phyloP scores from a whole-genome alignment of 2,797 vertebrate species.

The Anniella stebbinsi region DNA sequence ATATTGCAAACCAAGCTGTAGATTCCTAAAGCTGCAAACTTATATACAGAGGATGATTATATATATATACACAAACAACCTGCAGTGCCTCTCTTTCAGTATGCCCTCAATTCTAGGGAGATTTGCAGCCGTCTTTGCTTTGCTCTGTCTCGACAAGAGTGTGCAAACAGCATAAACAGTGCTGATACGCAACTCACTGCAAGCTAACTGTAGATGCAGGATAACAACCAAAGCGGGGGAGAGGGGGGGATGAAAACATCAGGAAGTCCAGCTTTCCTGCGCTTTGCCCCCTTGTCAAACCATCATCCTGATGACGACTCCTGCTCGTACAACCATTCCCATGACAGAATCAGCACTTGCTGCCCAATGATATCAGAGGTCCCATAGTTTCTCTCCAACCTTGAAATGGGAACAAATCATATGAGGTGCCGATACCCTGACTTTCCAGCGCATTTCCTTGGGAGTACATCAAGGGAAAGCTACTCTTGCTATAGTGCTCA shows the following conservation, averaged over 20 bases:
- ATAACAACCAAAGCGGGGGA: conserved; percentile 37
- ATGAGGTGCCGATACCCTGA: conserved; percentile 6
- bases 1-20: neutral
- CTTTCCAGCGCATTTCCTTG: neutral
- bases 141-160: conserved; percentile 6
- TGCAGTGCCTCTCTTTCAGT: neutral
- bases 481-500: conserved; percentile 15
- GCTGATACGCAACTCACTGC: conserved; percentile 53
- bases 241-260: rapidly evolving
- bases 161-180: conserved; percentile 8
- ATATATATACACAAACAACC: too few relatives aligned
- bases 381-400: neutral
- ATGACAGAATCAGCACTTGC: neutral
- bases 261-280: neutral
- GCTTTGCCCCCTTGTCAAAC: neutral
- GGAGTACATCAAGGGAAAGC: conserved; percentile 11
- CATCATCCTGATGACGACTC: neutral
- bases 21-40: neutral
- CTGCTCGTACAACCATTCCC: neutral
- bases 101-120: neutral
- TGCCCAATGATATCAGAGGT: neutral
- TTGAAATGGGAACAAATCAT: neutral
- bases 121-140: neutral
- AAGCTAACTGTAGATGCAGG: conserved; percentile 36
- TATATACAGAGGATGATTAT: neutral